Base-by-base conservation (phyloP, 2,888 invertebrate species). In the Hemicrepidius hirtus region DNA sequence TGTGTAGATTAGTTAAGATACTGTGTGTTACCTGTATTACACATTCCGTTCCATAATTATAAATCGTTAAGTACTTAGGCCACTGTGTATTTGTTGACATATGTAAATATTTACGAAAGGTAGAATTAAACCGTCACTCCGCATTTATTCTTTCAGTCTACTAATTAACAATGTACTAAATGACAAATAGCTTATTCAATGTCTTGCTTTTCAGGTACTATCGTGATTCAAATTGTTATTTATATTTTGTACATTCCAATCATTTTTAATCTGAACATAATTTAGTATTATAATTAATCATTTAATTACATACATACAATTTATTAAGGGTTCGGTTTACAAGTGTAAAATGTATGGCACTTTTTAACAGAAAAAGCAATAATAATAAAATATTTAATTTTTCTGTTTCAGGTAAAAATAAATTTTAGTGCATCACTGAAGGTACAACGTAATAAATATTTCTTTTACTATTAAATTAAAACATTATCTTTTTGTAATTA, bases 21-120 rank as follows among this genome's bases (percentile, higher is more conserved):
- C 53, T 53, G 53, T 53, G 24, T 28, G 28, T 53, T 53, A 28
- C 28, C 28, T 53, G 46, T 46, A 46, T 53, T 53, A 53, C 49
- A 49, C 53, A 53, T 53, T 53, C 53, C 53, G 53, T 53, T 28
- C 53, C 53, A 53, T 53, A 53, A 53, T 7, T 28, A 28, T 53
- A 53, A 21, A 53, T 28, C 20, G 53, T 53, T 53, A 53, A 46
- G 20, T 53, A 53, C 12, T 28, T 24, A 53, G 46, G 28, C 53
- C 53, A 28, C 53, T 53, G 53, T 53, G 53, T 53, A 53, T 20
- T 28, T 53, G 53, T 53, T 53, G 12, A 53, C 32, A 46, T 46
- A 12, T 53, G 53, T 53, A 53, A 53, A 53, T 53, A 53, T 13
- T 53, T 13, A 28, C 24, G 20, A 24, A 16, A 46, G 10, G 20